Evolutionary conservation across 2,888 invertebrate species (phyloP).

Genomic region (Eulithis prunata): DNA sequence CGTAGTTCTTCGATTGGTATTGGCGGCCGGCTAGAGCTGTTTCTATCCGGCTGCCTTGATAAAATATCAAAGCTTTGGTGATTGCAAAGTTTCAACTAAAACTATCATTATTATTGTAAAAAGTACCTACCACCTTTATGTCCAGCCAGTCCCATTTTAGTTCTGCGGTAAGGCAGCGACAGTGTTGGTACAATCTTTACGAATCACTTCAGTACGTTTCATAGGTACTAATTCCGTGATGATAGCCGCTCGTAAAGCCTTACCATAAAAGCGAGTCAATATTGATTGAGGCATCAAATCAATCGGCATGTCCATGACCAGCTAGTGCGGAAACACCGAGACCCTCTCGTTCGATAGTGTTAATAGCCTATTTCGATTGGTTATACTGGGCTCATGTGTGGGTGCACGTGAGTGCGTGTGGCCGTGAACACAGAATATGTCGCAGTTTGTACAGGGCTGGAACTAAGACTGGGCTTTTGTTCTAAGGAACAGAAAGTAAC

Average conservation of each 20-base stretch:
- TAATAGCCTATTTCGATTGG: constrained; percentile 41
- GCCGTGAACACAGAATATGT: constrained; percentile 36
- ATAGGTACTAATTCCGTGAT: neutral
- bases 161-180: no score
- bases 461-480: constrained; percentile 27
- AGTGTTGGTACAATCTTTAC: no score
- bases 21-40: no score
- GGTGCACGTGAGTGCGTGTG: constrained; percentile 43
- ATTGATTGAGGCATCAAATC: constrained; percentile 45
- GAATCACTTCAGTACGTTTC: neutral
- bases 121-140: no score
- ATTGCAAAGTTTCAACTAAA: no score
- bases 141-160: no score
- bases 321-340: constrained; percentile 38
- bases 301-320: constrained; percentile 35
- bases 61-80: no score
- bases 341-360: constrained; percentile 22
- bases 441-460: constrained; percentile 26
- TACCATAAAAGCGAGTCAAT: constrained; percentile 36
- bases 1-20: no score
- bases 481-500: no score
- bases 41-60: no score
- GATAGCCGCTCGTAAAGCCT: constrained; percentile 28
- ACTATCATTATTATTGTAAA: no score
- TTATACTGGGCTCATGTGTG: constrained; percentile 40